Conservation (phyloP, 2,888 invertebrate species). For the Rhamphomyia laevipes region DNA sequence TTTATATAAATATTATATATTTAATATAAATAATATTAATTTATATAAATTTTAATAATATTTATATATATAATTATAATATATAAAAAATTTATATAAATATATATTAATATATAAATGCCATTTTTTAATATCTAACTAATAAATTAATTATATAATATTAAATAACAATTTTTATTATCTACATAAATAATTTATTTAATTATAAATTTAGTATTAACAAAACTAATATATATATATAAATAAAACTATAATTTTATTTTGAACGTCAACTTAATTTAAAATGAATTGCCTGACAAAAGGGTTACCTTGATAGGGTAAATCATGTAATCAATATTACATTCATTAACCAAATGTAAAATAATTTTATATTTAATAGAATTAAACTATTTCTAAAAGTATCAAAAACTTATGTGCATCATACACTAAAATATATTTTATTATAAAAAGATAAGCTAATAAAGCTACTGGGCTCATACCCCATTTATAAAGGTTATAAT, state of each 20-base stretch:
- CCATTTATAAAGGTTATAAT: constrained; percentile 37
- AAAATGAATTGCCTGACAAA: constrained; percentile 42
- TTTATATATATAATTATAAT: constrained; percentile 14
- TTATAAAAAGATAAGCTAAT: constrained; percentile 42
- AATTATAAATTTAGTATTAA: neutral
- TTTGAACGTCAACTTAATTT: constrained; percentile 15
- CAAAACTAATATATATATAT: neutral
- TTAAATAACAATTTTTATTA: constrained; percentile 15
- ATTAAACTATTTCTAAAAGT: constrained; percentile 47
- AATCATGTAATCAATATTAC: constrained; percentile 36
- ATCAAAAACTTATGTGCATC: constrained; percentile 51
- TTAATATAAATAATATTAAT: constrained; percentile 19
- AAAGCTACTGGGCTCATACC: constrained; percentile 41
- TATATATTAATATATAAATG: constrained; percentile 12
- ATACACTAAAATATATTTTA: constrained; percentile 51
- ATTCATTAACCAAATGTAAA: constrained; percentile 15
- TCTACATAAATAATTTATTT: neutral
- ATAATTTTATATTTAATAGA: constrained; percentile 43
- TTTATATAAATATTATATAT: constrained; percentile 17
- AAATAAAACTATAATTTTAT: constrained; percentile 9
- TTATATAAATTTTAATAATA: constrained; percentile 22
- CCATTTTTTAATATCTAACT: constrained; percentile 10
- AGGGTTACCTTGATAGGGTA: constrained; percentile 53
- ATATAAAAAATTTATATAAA: constrained; percentile 15
- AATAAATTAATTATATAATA: constrained; percentile 11